Evolutionary conservation across 2,888 invertebrate species (phyloP).

Genomic region (Entomobrya multifasciata): DNA sequence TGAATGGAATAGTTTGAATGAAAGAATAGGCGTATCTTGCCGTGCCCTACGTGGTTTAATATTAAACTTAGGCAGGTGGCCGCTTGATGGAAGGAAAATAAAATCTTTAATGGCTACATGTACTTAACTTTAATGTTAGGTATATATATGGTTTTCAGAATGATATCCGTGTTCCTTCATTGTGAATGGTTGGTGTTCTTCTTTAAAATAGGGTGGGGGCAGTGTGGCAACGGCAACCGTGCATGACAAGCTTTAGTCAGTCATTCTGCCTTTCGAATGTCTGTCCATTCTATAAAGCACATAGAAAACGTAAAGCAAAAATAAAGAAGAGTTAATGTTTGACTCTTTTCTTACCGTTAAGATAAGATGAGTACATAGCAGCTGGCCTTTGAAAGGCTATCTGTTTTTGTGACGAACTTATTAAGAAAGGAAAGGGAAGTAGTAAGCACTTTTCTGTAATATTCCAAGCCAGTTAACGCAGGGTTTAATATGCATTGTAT

Average conservation of each 20-base stretch:
- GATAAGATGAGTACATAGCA: too few species aligned
- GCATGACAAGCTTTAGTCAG: slow-evolving; percentile 42
- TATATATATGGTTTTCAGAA: too few species aligned
- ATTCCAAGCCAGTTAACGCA: too few species aligned
- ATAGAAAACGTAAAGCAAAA: too few species aligned
- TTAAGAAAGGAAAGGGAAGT: slow-evolving; percentile 6
- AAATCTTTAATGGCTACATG: slow-evolving; percentile 22
- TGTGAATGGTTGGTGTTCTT: slow-evolving; percentile 14
- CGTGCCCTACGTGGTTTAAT: too few species aligned
- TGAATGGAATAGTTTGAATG: not conserved
- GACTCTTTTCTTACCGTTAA: slow-evolving; percentile 18
- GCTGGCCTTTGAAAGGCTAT: slow-evolving; percentile 26
- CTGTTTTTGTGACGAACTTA: slow-evolving; percentile 33
- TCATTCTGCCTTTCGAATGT: too few species aligned
- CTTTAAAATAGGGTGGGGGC: slow-evolving; percentile 14
- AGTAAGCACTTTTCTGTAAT: slow-evolving; percentile 39
- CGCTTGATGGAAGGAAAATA: slow-evolving; percentile 14
- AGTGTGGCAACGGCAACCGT: slow-evolving; percentile 26
- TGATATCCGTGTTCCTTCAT: too few species aligned
- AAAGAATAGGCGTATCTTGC: too few species aligned
- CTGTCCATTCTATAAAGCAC: too few species aligned
- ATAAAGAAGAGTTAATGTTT: slow-evolving; percentile 39
- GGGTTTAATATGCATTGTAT: not conserved
- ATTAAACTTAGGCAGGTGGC: slow-evolving; percentile 49
- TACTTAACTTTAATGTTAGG: too few species aligned